phyloP scores from a whole-genome alignment of 2,797 vertebrate species.

The Naso thynnoides region DNA sequence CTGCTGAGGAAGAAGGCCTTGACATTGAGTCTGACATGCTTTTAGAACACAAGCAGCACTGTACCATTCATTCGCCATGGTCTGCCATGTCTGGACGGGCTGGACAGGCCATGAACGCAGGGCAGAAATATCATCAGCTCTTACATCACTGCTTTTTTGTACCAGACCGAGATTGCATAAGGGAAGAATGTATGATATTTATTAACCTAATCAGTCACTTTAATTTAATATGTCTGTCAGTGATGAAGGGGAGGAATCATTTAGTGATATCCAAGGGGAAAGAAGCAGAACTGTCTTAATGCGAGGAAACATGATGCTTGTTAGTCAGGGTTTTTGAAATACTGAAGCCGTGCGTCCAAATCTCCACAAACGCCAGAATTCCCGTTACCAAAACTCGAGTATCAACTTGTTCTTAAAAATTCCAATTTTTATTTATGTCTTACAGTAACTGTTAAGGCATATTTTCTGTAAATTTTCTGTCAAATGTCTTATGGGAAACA shows the following conservation, averaged over 20 bases:
- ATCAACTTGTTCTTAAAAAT: background rate
- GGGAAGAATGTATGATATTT: constrained; percentile 57
- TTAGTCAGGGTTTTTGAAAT: background rate
- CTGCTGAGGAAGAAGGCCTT: constrained; percentile 67
- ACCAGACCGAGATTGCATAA: constrained; percentile 62
- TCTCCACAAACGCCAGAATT: background rate
- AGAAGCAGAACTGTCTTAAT: constrained; percentile 18
- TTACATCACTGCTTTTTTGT: constrained; percentile 60
- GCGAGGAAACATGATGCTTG: background rate
- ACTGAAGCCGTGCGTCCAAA: background rate
- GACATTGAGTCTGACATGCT: constrained; percentile 67
- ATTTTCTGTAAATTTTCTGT: constrained; percentile 5
- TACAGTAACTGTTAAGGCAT: too few relatives aligned
- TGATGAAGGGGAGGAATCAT: constrained; percentile 29
- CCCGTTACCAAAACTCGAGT: background rate
- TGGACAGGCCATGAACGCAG: constrained; percentile 44
- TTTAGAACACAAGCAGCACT: constrained; percentile 57
- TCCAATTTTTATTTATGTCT: background rate
- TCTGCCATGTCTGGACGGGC: constrained; percentile 54
- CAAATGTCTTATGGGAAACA: too few relatives aligned
- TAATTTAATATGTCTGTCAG: constrained; percentile 51
- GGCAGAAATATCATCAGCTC: constrained; percentile 37
- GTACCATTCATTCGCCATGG: constrained; percentile 40
- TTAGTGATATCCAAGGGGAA: constrained; percentile 34
- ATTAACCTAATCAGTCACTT: constrained; percentile 54